Conservation (phyloP, 2,888 invertebrate species). For the Clanis bilineata region DNA sequence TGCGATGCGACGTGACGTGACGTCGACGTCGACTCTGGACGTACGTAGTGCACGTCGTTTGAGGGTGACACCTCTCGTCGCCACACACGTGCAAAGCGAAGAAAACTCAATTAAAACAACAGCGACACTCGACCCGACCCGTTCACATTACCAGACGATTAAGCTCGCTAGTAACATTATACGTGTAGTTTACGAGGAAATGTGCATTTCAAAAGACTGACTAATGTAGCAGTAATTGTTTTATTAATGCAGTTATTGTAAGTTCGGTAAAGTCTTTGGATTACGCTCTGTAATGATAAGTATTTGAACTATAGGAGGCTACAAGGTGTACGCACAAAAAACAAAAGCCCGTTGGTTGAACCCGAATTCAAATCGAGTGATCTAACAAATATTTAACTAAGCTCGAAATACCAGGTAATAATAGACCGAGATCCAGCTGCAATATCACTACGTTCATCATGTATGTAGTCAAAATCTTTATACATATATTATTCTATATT, state of each 20-base stretch:
- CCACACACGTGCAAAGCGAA: slow-evolving; percentile 66
- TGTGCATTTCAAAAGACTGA: not conserved
- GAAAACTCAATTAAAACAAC: slow-evolving; percentile 72
- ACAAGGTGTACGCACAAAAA: no score
- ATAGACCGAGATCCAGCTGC: no score
- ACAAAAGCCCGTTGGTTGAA: no score
- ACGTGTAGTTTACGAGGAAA: slow-evolving; percentile 2
- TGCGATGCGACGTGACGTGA: no score
- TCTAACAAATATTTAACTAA: no score
- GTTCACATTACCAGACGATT: slow-evolving; percentile 61
- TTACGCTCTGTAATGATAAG: no score
- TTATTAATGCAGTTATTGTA: not conserved
- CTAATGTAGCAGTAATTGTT: not conserved
- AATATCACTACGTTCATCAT: no score
- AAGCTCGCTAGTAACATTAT: slow-evolving; percentile 30
- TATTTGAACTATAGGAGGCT: no score
- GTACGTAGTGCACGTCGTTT: slow-evolving; percentile 28
- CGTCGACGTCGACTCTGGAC: slow-evolving; percentile 21
- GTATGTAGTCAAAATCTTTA: no score
- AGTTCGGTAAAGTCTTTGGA: not conserved
- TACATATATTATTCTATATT: no score
- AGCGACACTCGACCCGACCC: slow-evolving; percentile 46
- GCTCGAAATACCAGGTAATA: no score
- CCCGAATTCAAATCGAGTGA: no score
- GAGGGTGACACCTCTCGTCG: slow-evolving; percentile 48